phyloP scores from a whole-genome alignment of 2,113 vertebrate genomes.

The Megaceryle maxima region DNA sequence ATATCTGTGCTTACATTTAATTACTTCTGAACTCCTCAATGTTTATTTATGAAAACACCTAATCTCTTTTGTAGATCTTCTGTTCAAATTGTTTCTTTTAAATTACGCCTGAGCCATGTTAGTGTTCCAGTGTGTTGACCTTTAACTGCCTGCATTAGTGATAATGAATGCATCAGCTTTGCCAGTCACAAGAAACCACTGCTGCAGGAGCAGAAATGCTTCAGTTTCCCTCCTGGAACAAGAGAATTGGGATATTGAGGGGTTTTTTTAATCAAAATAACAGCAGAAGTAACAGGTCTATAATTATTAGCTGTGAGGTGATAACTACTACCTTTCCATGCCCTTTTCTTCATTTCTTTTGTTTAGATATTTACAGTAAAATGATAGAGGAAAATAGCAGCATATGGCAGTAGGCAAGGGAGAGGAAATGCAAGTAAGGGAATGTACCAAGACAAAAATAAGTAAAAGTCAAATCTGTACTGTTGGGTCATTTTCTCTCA shows the following conservation, averaged over 20 bases:
- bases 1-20: background rate
- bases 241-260: background rate
- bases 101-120: background rate
- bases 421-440: constrained; percentile 30
- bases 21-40: background rate
- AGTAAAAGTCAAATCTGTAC: constrained; percentile 65
- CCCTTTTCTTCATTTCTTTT: background rate
- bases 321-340: background rate
- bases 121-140: background rate
- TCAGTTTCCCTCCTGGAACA: background rate
- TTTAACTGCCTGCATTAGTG: background rate
- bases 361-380: constrained; percentile 39
- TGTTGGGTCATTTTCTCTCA: constrained; percentile 55
- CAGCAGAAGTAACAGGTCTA: background rate
- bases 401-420: constrained; percentile 39
- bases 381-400: constrained; percentile 22
- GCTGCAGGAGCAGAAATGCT: background rate
- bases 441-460: constrained; percentile 59
- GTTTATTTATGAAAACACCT: constrained; percentile 12
- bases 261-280: background rate
- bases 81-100: constrained; percentile 10
- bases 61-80: background rate
- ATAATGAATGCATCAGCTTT: background rate
- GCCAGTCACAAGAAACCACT: background rate
- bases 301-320: background rate